phyloP scores from a whole-genome alignment of 2,113 vertebrate species.

The Spea bombifrons region DNA sequence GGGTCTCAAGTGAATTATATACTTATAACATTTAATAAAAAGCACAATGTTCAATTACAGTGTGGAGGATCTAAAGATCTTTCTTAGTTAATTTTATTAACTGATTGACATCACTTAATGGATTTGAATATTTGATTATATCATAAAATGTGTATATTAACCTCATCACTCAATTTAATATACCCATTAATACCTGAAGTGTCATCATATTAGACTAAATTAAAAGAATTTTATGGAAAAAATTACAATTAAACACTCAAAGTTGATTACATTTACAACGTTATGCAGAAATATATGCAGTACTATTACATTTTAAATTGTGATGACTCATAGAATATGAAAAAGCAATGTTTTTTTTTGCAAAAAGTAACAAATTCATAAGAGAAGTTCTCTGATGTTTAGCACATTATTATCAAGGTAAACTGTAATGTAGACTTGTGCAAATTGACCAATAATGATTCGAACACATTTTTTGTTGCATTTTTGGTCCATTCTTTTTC shows the following conservation, averaged over 20 bases:
- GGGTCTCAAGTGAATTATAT: no score
- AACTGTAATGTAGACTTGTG: no score
- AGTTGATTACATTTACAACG: slow-evolving; percentile 79
- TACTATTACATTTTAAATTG: slow-evolving; percentile 73
- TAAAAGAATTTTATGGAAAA: slow-evolving; percentile 81
- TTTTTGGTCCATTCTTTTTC: no score
- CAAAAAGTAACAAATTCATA: no score
- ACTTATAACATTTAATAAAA: no score
- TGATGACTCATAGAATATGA: slow-evolving; percentile 56
- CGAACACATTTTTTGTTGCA: no score
- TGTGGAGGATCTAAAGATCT: slow-evolving; percentile 59
- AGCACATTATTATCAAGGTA: no score
- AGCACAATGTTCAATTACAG: no score
- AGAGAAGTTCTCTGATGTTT: no score
- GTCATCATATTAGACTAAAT: slow-evolving; percentile 83
- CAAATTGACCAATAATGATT: no score
- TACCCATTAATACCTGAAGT: slow-evolving; percentile 80
- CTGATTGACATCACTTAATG: slow-evolving; percentile 81
- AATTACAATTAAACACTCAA: slow-evolving; percentile 77
- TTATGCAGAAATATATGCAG: slow-evolving; percentile 67
- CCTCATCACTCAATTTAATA: slow-evolving; percentile 83
- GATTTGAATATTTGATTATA: slow-evolving; percentile 79
- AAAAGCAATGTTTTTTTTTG: slow-evolving; percentile 19
- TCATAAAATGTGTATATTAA: slow-evolving; percentile 82
- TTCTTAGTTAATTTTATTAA: slow-evolving; percentile 81